Evolutionary conservation across 2,888 invertebrate species (phyloP).

Genomic region (Syrista parreyssii): DNA sequence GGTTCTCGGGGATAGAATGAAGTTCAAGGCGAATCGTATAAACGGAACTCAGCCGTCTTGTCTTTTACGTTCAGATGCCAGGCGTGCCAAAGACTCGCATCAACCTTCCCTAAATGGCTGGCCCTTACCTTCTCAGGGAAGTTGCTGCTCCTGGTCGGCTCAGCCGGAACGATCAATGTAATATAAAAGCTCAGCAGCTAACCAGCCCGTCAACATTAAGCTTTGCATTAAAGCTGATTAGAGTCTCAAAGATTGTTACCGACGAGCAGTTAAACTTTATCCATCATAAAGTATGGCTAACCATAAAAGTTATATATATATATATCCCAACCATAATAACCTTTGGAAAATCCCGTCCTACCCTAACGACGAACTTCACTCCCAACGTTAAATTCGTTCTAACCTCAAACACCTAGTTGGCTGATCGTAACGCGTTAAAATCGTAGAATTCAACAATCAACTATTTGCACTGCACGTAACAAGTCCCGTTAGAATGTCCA

Average conservation of each 20-base stretch:
- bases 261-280: not conserved
- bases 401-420: not conserved
- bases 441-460: not conserved
- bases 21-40: slow-evolving; percentile 52
- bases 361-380: not conserved
- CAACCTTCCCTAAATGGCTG: slow-evolving; percentile 54
- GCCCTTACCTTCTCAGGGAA: slow-evolving; percentile 29
- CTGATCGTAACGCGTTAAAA: not conserved
- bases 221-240: not conserved
- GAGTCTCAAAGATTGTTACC: not conserved
- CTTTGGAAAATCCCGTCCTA: not conserved
- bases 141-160: slow-evolving; percentile 21
- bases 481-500: not conserved
- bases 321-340: not conserved
- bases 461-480: not conserved
- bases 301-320: not conserved
- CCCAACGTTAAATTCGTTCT: not conserved
- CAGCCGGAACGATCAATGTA: slow-evolving; percentile 33
- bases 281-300: not conserved
- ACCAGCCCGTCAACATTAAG: not conserved
- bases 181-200: slow-evolving; percentile 21
- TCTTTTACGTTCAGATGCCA: slow-evolving; percentile 39
- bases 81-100: slow-evolving; percentile 36
- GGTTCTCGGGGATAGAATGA: slow-evolving; percentile 37
- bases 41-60: slow-evolving; percentile 42